Evolutionary conservation across 2,888 invertebrate species (phyloP).

Genomic region (Choreutis nemorana): DNA sequence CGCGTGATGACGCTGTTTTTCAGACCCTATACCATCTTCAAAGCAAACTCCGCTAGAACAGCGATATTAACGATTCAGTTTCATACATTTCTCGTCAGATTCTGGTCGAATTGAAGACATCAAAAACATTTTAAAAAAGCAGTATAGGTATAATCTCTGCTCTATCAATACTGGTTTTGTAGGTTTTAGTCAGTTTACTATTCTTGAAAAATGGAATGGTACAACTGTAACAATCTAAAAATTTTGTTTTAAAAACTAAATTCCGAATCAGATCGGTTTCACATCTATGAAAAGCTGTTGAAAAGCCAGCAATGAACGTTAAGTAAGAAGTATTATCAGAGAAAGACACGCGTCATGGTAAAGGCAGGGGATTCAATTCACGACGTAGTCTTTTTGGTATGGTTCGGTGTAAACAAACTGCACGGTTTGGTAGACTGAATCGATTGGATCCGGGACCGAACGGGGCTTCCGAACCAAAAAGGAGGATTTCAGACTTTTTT

Average conservation of each 20-base stretch:
- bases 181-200: too few species aligned
- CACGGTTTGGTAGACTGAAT: constrained; percentile 37
- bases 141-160: too few species aligned
- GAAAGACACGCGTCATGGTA: constrained; percentile 7
- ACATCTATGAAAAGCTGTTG: constrained; percentile 14
- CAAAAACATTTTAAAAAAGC: too few species aligned
- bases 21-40: constrained; percentile 22
- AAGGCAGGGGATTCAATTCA: constrained; percentile 44
- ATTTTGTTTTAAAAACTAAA: neutral
- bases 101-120: too few species aligned
- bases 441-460: constrained; percentile 41
- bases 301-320: constrained; percentile 17
- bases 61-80: too few species aligned
- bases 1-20: constrained; percentile 59
- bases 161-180: too few species aligned
- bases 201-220: too few species aligned
- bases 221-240: too few species aligned
- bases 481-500: constrained; percentile 23
- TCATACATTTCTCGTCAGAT: too few species aligned
- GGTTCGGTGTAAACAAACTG: constrained; percentile 55
- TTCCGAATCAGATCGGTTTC: constrained; percentile 9
- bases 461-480: constrained; percentile 21
- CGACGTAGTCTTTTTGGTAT: constrained; percentile 51
- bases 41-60: too few species aligned
- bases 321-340: constrained; percentile 1